Conservation (phyloP, 2,888 invertebrate genomes). For the Saturnia japonica region DNA sequence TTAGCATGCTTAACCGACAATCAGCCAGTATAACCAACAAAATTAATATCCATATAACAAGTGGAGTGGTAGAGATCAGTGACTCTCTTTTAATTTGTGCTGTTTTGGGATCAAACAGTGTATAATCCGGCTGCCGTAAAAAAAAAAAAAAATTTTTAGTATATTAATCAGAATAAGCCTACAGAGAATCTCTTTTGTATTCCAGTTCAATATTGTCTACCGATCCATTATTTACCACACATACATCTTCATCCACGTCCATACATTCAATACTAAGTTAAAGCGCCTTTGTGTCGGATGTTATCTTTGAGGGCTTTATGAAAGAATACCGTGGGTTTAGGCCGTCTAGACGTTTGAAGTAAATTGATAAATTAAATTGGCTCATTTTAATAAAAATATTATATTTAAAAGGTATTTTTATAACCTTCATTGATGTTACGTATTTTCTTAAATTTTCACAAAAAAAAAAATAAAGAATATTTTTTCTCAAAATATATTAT, state of each 20-base stretch:
- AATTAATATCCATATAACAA: no score
- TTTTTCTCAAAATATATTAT: no score
- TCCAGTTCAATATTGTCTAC: conserved; percentile 33
- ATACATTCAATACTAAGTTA: conserved; percentile 26
- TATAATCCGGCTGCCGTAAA: no score
- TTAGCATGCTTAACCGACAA: no score
- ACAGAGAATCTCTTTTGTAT: conserved; percentile 36
- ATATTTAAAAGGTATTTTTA: not conserved
- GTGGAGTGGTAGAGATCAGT: no score
- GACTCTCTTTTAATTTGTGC: no score
- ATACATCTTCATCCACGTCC: conserved; percentile 26
- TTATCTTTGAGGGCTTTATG: conserved; percentile 4
- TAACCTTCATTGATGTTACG: not conserved
- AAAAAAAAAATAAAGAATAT: not conserved
- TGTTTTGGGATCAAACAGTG: no score
- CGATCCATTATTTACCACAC: conserved; percentile 39
- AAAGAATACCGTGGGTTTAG: conserved; percentile 3
- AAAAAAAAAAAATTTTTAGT: not conserved
- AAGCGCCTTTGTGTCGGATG: not conserved
- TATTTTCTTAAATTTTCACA: not conserved
- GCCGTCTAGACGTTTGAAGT: conserved; percentile 3
- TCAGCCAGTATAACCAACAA: no score
- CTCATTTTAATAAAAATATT: not conserved
- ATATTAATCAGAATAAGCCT: conserved; percentile 20
- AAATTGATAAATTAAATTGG: not conserved